Conservation (phyloP, 2,888 invertebrate genomes). For the Eupithecia pulchellata region DNA sequence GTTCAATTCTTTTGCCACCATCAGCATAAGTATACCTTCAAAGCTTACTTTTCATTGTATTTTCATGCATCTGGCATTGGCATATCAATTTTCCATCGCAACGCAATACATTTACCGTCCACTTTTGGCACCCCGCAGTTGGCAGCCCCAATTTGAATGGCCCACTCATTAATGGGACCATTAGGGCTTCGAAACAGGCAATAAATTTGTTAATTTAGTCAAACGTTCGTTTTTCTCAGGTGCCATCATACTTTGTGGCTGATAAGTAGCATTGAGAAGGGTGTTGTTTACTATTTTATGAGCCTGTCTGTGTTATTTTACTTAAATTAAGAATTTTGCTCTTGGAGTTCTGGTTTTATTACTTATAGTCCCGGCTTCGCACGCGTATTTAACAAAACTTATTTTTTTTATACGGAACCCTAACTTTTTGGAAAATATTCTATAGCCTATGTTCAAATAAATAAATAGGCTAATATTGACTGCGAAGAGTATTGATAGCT, state of each 20-base stretch:
- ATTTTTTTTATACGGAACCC: too few species aligned
- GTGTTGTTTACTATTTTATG: background rate
- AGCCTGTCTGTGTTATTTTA: background rate
- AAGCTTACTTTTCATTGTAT: background rate
- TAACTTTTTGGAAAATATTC: too few species aligned
- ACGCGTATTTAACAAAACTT: too few species aligned
- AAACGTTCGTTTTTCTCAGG: constrained; percentile 38
- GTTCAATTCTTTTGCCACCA: background rate
- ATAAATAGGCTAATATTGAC: too few species aligned
- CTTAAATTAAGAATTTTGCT: background rate
- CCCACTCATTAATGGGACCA: constrained; percentile 32
- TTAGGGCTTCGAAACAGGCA: constrained; percentile 23
- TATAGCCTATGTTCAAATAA: too few species aligned
- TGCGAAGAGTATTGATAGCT: too few species aligned
- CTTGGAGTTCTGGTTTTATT: background rate
- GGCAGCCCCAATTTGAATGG: constrained; percentile 5
- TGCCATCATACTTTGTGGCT: constrained; percentile 27
- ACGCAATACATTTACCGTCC: background rate
- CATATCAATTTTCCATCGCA: background rate
- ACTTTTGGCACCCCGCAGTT: background rate
- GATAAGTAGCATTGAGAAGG: background rate
- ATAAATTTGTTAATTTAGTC: constrained; percentile 42
- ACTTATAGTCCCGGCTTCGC: too few species aligned
- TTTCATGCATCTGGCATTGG: background rate
- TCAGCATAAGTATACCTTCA: background rate